Conservation (phyloP, 2,888 invertebrate genomes). For the Lochmaea capreae region DNA sequence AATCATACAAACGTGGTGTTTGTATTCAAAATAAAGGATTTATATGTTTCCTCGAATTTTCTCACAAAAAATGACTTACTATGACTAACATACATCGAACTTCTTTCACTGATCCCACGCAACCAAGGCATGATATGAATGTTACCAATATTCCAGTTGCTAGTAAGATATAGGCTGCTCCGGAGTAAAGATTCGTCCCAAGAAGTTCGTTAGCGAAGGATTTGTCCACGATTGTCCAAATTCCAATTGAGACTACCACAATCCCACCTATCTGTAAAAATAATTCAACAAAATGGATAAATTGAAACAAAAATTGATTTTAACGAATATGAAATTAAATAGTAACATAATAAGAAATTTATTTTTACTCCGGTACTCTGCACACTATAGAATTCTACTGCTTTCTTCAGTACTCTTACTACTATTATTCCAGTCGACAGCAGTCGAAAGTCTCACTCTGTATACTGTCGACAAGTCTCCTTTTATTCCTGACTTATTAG, state of each 20-base stretch:
- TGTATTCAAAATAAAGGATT: no score
- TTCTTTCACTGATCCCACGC: slow-evolving; percentile 93
- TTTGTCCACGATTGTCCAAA: slow-evolving; percentile 88
- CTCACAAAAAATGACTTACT: slow-evolving; percentile 69
- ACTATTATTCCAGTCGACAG: no score
- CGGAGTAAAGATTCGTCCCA: slow-evolving; percentile 88
- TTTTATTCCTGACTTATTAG: no score
- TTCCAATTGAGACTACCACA: slow-evolving; percentile 80
- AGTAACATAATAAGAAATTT: no score
- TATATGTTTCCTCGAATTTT: no score
- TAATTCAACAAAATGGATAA: slow-evolving; percentile 26
- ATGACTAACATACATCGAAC: slow-evolving; percentile 93
- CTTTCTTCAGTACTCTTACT: no score
- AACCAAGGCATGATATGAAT: slow-evolving; percentile 89
- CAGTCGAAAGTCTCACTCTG: no score
- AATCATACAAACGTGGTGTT: no score
- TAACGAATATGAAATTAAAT: neutral
- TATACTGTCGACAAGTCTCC: no score
- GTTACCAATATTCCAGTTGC: slow-evolving; percentile 85
- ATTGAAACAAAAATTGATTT: slow-evolving; percentile 2
- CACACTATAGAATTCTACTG: no score
- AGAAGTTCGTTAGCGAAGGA: slow-evolving; percentile 87
- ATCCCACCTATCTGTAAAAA: slow-evolving; percentile 79
- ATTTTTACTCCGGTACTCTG: no score
- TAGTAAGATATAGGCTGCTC: slow-evolving; percentile 86